Evolutionary conservation across 2,797 vertebrate species (phyloP).

Genomic region (Sternotherus odoratus): DNA sequence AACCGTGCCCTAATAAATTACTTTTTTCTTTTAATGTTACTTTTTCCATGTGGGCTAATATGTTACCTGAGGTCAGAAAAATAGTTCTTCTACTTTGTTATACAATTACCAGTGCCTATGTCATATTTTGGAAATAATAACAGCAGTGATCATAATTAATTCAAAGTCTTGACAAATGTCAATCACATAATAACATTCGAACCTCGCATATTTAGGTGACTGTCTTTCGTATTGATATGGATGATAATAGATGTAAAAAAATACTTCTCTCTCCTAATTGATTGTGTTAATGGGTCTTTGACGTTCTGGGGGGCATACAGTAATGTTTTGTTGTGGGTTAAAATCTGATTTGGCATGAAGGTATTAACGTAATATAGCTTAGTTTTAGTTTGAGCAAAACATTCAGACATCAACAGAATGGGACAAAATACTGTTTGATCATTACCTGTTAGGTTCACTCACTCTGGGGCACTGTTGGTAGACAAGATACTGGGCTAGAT

Average conservation of each 20-base stretch:
- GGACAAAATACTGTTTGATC: not conserved
- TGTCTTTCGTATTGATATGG: slow-evolving; percentile 31
- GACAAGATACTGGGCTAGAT: too few species aligned
- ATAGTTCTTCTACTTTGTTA: not conserved
- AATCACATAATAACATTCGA: not conserved
- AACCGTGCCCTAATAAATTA: not conserved
- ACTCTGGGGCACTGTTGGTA: too few species aligned
- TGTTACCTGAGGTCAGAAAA: slow-evolving; percentile 16
- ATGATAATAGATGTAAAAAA: slow-evolving; percentile 17
- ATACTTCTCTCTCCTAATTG: not conserved
- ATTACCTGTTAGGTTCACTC: too few species aligned
- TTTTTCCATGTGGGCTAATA: not conserved
- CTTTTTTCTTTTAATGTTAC: not conserved
- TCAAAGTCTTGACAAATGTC: slow-evolving; percentile 12
- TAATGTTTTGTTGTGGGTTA: slow-evolving; percentile 8
- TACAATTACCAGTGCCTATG: not conserved
- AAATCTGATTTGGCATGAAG: slow-evolving; percentile 3
- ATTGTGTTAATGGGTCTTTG: not conserved
- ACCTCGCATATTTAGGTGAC: not conserved
- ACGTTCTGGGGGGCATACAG: not conserved
- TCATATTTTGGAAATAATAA: slow-evolving; percentile 9
- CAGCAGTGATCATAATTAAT: not conserved
- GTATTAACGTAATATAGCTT: not conserved
- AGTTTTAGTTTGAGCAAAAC: not conserved
- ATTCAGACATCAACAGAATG: not conserved